Evolutionary conservation across 2,797 vertebrate genomes (phyloP), one percentile per base, ranked within the genome.

Genomic region (Spheniscus humboldti): DNA sequence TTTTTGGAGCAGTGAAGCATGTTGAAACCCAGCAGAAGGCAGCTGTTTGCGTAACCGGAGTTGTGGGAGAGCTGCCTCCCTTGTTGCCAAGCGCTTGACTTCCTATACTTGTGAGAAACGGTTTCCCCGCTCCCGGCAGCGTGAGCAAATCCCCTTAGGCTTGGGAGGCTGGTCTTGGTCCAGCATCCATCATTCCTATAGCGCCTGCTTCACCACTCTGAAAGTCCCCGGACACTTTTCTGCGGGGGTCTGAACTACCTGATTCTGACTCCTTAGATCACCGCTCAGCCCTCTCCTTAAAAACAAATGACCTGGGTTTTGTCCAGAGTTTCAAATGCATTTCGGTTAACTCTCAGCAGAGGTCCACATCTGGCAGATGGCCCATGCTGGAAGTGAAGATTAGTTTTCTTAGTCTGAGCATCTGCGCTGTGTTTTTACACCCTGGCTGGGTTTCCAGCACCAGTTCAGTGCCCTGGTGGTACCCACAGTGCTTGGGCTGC

Each of bases 11-110:
- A 43, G 69, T 2, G 19, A 52, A 91, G 91, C 94, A 88, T 96
- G 95, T 96, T 96, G 97, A 96, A 97, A 96, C 94, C 73, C 73
- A 92, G 89, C 94, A 95, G 96, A 95, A 96, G 85, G 97, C 94
- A 96, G 95, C 92, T 97, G 96, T 94, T 96, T 96, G 94, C 30
- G 73, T 95, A 97, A 97, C 87, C 6, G 4, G 91, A 90, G 87
- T 86, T 97, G 94, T 91, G 89, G 94, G 94, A 97, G 96, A 90
- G 89, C 92, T 92, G 92, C 90, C 94, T 96, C 52, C n/a, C 48
- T 56, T 60, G 85, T 84, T 97, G 96, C 94, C 97, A 97, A 95
- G 92, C 2, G 0, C 76, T 96, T 43, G 13, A 90, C 92, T 96
- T 96, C 94, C 94, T 96, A 39, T 63, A 7, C 80, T 84, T 88